Evolutionary conservation across 1,140 invertebrate species (phyloP), one percentile per base, ranked within the genome.

Genomic region (Aphidius gifuensis): DNA sequence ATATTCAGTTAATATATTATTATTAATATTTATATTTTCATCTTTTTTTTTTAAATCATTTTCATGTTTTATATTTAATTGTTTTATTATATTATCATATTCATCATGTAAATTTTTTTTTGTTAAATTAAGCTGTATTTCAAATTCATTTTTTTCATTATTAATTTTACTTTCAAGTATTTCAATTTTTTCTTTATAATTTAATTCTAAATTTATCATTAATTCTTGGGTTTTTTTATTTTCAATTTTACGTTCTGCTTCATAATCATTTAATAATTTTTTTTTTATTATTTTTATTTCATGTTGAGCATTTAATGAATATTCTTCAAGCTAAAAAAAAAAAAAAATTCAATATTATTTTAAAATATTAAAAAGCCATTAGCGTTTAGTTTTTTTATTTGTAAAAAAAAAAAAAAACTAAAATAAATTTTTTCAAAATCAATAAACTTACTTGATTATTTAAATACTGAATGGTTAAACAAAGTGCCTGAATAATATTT

Each of bases 401-500:
- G 16, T 16, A 56, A 42, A 9, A 42, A 9, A 21, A 9, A 21
- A 56, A 44, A 44, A 9, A 44, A 7, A 9, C 6, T 6, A 44
- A 44, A n/a, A 59, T 23, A 53, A 9, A 53, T 23, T 50, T 50
- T 50, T 50, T 50, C 48, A 6, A 45, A 60, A 44, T 43, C 50
- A 54, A 16, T 65, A 38, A 53, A 81, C 85, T 85, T 76, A 90
- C 88, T 73, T 87, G 83, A 74, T 83, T 84, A 64, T 86, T 85
- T 54, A 90, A 79, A 75, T 90, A 88, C 71, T 90, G 87, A 49
- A 90, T 83, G 42, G 89, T 83, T 23, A 90, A 84, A 16, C 87
- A 87, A 38, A 91, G 76, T 0, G 88, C 88, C 73, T 90, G 86
- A 7, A 88, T 82, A 38, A 85, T 82, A 7, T 75, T 69, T 38